Conservation (phyloP, 2,797 vertebrate genomes). For the Astyanax mexicanus region DNA sequence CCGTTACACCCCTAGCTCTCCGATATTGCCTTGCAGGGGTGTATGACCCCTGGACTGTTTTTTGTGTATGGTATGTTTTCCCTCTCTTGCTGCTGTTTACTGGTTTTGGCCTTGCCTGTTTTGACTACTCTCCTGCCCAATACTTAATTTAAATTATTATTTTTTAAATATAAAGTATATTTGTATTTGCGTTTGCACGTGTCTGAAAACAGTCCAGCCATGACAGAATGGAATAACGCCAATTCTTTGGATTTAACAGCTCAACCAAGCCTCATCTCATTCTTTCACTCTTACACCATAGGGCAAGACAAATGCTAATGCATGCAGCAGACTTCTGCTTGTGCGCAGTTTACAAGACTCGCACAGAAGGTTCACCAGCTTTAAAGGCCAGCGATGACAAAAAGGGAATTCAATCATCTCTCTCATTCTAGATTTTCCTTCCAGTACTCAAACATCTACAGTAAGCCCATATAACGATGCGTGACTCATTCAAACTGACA, state of each 20-base stretch:
- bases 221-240: neutral
- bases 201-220: neutral
- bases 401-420: constrained; percentile 40
- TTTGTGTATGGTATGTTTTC: too few species aligned
- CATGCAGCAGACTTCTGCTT: constrained; percentile 58
- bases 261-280: constrained; percentile 22
- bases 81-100: too few species aligned
- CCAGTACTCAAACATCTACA: constrained; percentile 20
- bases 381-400: constrained; percentile 15
- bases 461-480: neutral
- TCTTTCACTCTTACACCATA: constrained; percentile 16
- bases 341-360: constrained; percentile 37
- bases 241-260: neutral
- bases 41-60: too few species aligned
- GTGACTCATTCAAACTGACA: constrained; percentile 33
- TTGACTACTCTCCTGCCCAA: too few species aligned
- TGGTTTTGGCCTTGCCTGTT: too few species aligned
- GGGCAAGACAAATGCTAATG: constrained; percentile 50
- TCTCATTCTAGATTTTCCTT: constrained; percentile 42
- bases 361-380: neutral
- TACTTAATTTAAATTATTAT: too few species aligned
- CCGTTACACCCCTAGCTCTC: too few species aligned
- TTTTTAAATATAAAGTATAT: too few species aligned
- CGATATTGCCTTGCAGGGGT: too few species aligned
- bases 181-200: too few species aligned